phyloP scores from a whole-genome alignment of 2,888 invertebrate species.

The Oligia latruncula region DNA sequence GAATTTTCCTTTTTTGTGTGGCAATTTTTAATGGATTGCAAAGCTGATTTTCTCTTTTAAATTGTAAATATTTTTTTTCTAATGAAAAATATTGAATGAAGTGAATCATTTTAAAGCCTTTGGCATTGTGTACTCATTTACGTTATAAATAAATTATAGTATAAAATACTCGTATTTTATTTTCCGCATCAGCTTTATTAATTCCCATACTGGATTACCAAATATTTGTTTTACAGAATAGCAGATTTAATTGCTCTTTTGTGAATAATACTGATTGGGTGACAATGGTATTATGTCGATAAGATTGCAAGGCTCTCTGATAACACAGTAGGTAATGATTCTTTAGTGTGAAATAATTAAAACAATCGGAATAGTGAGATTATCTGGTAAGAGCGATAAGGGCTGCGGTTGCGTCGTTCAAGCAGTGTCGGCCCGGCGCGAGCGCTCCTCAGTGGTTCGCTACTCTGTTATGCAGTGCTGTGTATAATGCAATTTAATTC shows the following conservation, averaged over 20 bases:
- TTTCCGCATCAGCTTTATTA: conserved; percentile 38
- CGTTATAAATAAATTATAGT: conserved; percentile 91
- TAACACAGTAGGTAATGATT: conserved; percentile 85
- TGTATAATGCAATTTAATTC: conserved; percentile 45
- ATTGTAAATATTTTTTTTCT: conserved; percentile 88
- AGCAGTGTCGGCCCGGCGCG: conserved; percentile 82
- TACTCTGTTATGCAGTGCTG: conserved; percentile 44
- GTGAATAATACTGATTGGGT: conserved; percentile 77
- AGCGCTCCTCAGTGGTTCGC: conserved; percentile 79
- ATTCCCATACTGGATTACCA: conserved; percentile 16
- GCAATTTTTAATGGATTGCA: conserved; percentile 85
- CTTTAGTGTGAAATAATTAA: conserved; percentile 88
- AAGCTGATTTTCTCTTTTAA: conserved; percentile 86
- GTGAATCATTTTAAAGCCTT: conserved; percentile 89
- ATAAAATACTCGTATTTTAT: conserved; percentile 80
- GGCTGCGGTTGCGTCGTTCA: conserved; percentile 77
- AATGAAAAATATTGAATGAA: conserved; percentile 88
- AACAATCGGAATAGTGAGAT: conserved; percentile 88
- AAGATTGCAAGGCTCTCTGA: conserved; percentile 87
- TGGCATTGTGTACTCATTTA: conserved; percentile 91
- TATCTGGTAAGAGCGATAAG: conserved; percentile 85
- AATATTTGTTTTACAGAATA: conserved; percentile 23
- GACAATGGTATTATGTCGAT: conserved; percentile 82
- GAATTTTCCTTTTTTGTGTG: conserved; percentile 80
- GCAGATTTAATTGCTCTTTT: conserved; percentile 55